Percentiles rank a stretch among this genome's conserved stretches.
Evolutionary conservation across 2,797 vertebrate species (phyloP).

Genomic region (Melanotaenia boesemani): DNA sequence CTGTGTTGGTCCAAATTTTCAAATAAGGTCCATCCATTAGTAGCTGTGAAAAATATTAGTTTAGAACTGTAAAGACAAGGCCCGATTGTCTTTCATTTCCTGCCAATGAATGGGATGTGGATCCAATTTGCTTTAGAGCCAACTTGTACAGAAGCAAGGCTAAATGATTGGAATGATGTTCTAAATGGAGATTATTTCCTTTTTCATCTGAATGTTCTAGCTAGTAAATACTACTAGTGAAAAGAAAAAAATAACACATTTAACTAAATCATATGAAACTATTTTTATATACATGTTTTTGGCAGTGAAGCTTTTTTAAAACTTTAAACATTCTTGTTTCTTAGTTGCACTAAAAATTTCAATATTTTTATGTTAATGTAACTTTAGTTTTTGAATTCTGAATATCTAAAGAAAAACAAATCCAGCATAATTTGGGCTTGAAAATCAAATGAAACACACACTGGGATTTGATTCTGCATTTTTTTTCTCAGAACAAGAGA

Average conservation of each 20-base stretch:
- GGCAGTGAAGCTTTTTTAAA: no score
- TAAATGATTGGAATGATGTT: not conserved
- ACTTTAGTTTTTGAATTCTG: not conserved
- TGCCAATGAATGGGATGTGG: not conserved
- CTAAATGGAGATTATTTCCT: not conserved
- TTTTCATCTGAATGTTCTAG: not conserved
- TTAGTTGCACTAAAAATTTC: no score
- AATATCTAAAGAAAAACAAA: not conserved
- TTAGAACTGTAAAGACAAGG: not conserved
- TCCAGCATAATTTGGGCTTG: not conserved
- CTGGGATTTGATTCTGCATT: no score
- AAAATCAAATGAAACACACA: no score
- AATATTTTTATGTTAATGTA: not conserved
- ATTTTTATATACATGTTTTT: not conserved
- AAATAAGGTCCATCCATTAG: not conserved
- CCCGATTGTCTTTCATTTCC: not conserved
- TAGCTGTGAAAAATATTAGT: not conserved
- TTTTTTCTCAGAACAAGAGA: no score
- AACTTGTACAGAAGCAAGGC: not conserved
- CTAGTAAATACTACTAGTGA: not conserved
- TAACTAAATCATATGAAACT: not conserved
- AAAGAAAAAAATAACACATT: not conserved
- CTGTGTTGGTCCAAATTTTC: not conserved
- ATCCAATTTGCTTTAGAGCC: not conserved
- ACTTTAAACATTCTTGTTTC: no score